Evolutionary conservation across 2,888 invertebrate genomes (phyloP), one percentile per base, ranked within the genome.

Genomic region (Eudasyphora cyanicolor): DNA sequence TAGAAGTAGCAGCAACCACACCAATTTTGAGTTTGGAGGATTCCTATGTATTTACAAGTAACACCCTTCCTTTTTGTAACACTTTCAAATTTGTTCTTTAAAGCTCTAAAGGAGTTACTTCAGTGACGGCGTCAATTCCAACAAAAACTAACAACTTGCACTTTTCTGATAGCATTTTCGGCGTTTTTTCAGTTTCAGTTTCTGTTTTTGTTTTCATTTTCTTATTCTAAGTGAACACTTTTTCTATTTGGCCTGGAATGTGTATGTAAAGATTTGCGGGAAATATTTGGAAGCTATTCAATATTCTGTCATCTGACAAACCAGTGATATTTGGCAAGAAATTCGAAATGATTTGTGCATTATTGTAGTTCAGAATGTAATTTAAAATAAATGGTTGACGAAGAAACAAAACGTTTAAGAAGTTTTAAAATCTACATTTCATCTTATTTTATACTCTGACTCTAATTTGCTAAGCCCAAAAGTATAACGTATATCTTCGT

Each of bases 101-200:
- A 12, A 45, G 57, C 29, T 73, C 62, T 69, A 73, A 70, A 74
- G 49, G 62, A 75, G 62, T 38, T 67, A n/a, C n/a, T 45, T 21
- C 6, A 21, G 19, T 24, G 14, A 27, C 21, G 24, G 3, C 0
- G 14, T 24, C 7, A 19, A 51, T 21, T 6, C 19, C 14, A 35
- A 3, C 21, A 69, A 19, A 3, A 69, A 69, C 14, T n/a, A 62
- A 80, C 69, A 75, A 70, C 70, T 75, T 76, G 64, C 51, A 79
- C 35, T 82, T 79, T 76, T 67, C 38, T 79, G 67, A 76, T 76
- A 75, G 38, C 78, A 62, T 76, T 67, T 67, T 74, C 45, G 27
- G n/a, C n/a, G 3, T 24, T 27, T 67, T 64, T 70, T 62, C 32
- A 17, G 3, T 35, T 73, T 70, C n/a, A n/a, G n/a, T n/a, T n/a